Conservation (phyloP, 2,888 invertebrate species). For the Rosalia funebris region DNA sequence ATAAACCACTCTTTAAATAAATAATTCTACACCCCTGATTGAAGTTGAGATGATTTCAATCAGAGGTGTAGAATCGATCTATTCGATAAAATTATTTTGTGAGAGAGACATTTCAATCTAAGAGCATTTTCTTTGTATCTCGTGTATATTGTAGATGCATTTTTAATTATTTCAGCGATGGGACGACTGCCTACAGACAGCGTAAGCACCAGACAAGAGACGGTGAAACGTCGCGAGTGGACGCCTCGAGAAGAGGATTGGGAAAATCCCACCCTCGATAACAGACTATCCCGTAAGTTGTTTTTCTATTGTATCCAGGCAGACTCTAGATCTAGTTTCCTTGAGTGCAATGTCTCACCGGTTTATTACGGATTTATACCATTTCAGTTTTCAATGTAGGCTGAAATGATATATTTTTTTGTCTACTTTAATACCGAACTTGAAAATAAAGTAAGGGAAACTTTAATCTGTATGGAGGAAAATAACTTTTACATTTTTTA, state of each 20-base stretch:
- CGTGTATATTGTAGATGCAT: slow-evolving; percentile 7
- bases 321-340: not conserved
- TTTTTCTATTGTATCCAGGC: slow-evolving; percentile 1
- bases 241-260: slow-evolving; percentile 60
- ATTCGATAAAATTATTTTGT: too few relatives aligned
- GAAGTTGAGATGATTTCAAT: too few relatives aligned
- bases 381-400: not conserved
- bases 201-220: slow-evolving; percentile 60
- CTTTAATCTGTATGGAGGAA: too few relatives aligned
- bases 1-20: too few relatives aligned
- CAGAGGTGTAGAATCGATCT: too few relatives aligned
- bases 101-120: not conserved
- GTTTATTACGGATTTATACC: too few relatives aligned
- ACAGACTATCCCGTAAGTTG: slow-evolving; percentile 65
- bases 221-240: slow-evolving; percentile 58
- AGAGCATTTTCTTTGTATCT: not conserved
- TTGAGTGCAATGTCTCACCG: too few relatives aligned
- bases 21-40: too few relatives aligned
- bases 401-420: not conserved
- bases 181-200: slow-evolving; percentile 60
- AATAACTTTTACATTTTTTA: too few relatives aligned
- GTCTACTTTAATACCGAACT: not conserved
- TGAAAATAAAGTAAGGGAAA: too few relatives aligned
- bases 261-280: slow-evolving; percentile 62
- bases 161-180: slow-evolving; percentile 53